Conservation (phyloP, 1,140 invertebrate genomes). For the Dreissena polymorpha region DNA sequence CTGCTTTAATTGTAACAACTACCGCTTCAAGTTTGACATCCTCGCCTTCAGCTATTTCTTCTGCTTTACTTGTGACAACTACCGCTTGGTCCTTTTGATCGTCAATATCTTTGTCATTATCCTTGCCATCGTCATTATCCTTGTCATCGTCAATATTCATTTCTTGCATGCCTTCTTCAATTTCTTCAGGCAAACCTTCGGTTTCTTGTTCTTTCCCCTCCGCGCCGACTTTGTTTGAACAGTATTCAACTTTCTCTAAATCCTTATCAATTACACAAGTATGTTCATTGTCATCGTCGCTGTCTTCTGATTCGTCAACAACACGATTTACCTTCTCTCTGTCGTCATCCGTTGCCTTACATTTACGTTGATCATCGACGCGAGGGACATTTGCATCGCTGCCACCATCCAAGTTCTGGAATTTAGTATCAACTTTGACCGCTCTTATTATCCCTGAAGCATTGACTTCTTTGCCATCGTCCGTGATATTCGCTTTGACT, state of each 20-base stretch:
- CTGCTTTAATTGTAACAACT: not conserved
- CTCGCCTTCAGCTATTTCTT: not conserved
- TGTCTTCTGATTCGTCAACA: not conserved
- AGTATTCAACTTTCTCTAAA: not conserved
- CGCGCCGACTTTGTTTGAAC: not conserved
- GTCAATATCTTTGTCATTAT: not conserved
- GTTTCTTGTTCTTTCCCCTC: not conserved
- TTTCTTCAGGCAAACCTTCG: not conserved
- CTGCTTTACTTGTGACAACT: not conserved
- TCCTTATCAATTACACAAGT: not conserved
- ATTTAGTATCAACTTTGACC: too few species aligned
- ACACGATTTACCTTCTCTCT: not conserved
- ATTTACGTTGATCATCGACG: too few species aligned
- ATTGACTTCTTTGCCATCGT: too few species aligned
- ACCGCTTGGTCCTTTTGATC: not conserved
- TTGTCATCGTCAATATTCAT: slow-evolving; percentile 4
- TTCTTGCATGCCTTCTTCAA: not conserved
- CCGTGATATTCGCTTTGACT: too few species aligned
- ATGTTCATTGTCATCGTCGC: not conserved
- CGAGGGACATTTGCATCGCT: too few species aligned
- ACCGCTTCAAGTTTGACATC: not conserved
- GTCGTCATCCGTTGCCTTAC: too few species aligned
- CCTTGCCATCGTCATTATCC: not conserved
- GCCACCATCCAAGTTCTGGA: too few species aligned
- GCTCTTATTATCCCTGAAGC: too few species aligned